A percentile compares a stretch with the other conserved stretches of the same genome.
Conservation (phyloP, 2,113 vertebrate species). For the Corydoras maculifer region DNA sequence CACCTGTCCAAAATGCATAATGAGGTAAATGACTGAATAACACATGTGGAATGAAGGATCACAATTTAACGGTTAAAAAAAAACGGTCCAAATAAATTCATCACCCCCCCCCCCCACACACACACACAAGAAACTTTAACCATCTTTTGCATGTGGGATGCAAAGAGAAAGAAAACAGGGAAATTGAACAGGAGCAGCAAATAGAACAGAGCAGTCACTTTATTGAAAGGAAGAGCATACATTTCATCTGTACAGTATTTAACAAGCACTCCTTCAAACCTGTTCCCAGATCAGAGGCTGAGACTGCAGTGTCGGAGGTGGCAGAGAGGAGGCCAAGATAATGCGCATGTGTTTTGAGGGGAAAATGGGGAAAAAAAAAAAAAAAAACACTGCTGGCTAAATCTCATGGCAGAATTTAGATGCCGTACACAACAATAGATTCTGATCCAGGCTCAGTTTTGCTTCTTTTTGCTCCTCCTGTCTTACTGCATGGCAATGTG, state of each 20-base stretch:
- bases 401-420: conserved; percentile 65
- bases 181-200: neutral
- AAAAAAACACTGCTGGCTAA: conserved; percentile 57
- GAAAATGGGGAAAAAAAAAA: conserved; percentile 60
- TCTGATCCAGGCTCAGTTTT: neutral
- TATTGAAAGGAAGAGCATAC: conserved; percentile 76
- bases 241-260: conserved; percentile 85
- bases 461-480: neutral
- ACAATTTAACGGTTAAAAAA: too few relatives aligned
- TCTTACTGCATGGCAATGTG: conserved; percentile 57
- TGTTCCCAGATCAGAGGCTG: conserved; percentile 51
- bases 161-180: neutral
- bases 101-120: neutral
- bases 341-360: conserved; percentile 59
- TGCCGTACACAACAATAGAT: conserved; percentile 1
- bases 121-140: neutral
- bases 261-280: conserved; percentile 75
- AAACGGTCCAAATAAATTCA: too few relatives aligned
- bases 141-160: neutral
- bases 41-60: too few relatives aligned
- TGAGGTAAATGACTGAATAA: too few relatives aligned
- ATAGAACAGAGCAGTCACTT: conserved; percentile 66
- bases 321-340: conserved; percentile 54
- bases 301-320: conserved; percentile 59
- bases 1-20: too few relatives aligned